Conservation (phyloP, 2,888 invertebrate species). For the Tortricodes alternella region DNA sequence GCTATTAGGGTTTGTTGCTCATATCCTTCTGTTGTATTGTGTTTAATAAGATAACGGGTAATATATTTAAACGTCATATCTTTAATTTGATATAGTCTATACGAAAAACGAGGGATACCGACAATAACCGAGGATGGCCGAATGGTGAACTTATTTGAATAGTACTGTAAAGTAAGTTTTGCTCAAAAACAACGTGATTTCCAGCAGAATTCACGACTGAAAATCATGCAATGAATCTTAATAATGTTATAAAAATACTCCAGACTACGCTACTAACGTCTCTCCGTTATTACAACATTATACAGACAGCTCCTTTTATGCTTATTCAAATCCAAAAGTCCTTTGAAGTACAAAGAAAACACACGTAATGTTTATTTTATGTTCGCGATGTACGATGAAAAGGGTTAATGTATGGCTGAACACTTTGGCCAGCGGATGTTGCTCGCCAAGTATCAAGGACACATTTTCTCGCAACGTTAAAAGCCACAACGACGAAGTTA, state of each 20-base stretch:
- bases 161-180: no score
- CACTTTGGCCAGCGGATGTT: slow-evolving; percentile 1
- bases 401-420: slow-evolving; percentile 13
- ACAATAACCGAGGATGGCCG: no score
- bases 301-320: slow-evolving; percentile 3
- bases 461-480: neutral
- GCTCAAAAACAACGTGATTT: neutral
- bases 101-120: no score
- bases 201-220: neutral
- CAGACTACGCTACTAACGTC: neutral
- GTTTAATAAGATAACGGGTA: no score
- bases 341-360: slow-evolving; percentile 20
- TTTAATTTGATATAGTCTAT: no score
- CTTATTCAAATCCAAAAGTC: slow-evolving; percentile 17
- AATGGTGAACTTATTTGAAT: no score
- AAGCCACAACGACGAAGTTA: slow-evolving; percentile 17
- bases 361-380: slow-evolving; percentile 18
- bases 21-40: no score
- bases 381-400: slow-evolving; percentile 5
- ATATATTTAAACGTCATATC: no score
- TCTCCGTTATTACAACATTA: slow-evolving; percentile 13
- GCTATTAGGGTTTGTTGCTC: no score
- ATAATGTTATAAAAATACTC: slow-evolving; percentile 2
- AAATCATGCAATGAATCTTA: neutral
- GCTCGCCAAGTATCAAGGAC: slow-evolving; percentile 2